Conservation (phyloP, 2,113 vertebrate species). For the Pleuronectes platessa region DNA sequence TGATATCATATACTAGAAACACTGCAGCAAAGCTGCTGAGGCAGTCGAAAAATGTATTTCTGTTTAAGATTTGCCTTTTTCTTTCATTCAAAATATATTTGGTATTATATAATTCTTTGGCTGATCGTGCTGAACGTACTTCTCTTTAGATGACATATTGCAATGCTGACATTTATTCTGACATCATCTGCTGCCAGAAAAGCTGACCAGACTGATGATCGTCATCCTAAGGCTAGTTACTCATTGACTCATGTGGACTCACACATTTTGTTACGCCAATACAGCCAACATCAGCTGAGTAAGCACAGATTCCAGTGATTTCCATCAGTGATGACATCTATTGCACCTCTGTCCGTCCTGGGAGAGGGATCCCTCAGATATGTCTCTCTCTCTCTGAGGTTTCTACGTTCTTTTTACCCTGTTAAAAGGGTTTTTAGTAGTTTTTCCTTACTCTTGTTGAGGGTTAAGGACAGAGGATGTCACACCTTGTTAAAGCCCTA, state of each 20-base stretch:
- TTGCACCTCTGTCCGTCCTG: too few species aligned
- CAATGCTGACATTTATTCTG: slow-evolving; percentile 3
- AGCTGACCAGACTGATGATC: slow-evolving; percentile 25
- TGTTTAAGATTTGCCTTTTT: background rate
- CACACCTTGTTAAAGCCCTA: too few species aligned
- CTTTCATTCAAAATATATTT: background rate
- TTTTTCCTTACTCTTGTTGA: too few species aligned
- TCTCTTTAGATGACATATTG: background rate
- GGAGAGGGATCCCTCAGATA: too few species aligned
- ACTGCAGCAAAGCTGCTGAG: background rate
- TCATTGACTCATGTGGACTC: slow-evolving; percentile 43
- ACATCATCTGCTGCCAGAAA: slow-evolving; percentile 38
- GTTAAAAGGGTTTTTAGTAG: too few species aligned
- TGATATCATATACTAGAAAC: background rate
- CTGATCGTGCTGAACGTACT: too few species aligned
- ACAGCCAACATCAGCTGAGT: background rate
- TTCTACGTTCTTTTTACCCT: too few species aligned
- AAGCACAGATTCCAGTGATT: background rate
- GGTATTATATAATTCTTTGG: too few species aligned
- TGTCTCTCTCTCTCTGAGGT: too few species aligned
- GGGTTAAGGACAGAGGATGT: too few species aligned
- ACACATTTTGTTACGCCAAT: slow-evolving; percentile 3
- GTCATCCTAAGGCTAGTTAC: slow-evolving; percentile 8
- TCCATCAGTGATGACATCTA: background rate
- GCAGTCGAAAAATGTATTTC: background rate